Evolutionary conservation across 2,113 vertebrate species (phyloP).

Genomic region (Microtus ochrogaster): DNA sequence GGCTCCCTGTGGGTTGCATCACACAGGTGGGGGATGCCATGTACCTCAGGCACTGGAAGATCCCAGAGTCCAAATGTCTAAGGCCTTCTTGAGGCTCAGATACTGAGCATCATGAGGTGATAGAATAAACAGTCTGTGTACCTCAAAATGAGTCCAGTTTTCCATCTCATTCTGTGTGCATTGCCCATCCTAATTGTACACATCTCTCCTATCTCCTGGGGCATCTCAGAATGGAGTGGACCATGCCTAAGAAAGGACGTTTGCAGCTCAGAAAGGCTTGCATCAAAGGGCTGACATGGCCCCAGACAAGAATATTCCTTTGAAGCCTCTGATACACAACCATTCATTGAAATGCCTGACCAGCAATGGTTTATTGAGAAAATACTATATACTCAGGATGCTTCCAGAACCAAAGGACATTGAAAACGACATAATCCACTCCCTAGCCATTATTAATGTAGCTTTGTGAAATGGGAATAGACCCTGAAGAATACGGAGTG

Average conservation of each 20-base stretch:
- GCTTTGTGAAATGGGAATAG: background rate
- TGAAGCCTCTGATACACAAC: too few relatives aligned
- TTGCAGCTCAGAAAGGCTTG: background rate
- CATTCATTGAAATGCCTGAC: background rate
- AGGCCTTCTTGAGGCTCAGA: too few relatives aligned
- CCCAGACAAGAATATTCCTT: background rate
- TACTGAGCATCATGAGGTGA: background rate
- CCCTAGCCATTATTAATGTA: background rate
- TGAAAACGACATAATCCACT: background rate
- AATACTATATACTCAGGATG: background rate
- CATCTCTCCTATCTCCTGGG: background rate
- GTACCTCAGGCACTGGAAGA: background rate
- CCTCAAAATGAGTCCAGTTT: background rate
- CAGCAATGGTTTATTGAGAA: background rate
- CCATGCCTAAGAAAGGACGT: background rate
- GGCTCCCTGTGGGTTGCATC: accelerated
- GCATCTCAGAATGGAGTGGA: background rate
- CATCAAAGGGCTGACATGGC: too few relatives aligned
- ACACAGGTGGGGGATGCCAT: accelerated
- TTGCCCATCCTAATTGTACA: accelerated
- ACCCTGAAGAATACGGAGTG: background rate
- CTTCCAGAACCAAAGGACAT: background rate
- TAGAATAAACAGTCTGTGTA: background rate
- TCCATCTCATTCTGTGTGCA: background rate
- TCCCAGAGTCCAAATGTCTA: background rate